Percentiles rank a stretch among this genome's conserved stretches.
These are phyloP conservation scores for Xylota segnis DNA, from an alignment of 2,888 invertebrate genomes.

Conservation along the genomic window DNA sequence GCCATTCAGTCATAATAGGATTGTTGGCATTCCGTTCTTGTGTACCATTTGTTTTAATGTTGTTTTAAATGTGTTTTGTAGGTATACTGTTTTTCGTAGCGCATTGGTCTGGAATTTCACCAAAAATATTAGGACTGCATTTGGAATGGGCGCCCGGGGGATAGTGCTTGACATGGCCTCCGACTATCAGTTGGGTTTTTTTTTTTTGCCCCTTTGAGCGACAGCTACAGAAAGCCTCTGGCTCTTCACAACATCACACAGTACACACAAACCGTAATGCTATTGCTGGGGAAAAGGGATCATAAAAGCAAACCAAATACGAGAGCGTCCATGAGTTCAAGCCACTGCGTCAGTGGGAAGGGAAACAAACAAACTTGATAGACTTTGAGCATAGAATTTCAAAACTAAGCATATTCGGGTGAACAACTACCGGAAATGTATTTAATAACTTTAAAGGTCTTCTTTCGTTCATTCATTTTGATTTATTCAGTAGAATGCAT, in stretches of 20 bases:
- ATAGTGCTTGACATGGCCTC: constrained; percentile 25
- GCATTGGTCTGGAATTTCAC: constrained; percentile 44
- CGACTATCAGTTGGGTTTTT: constrained; percentile 27
- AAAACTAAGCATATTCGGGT: not conserved
- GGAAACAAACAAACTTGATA: constrained; percentile 1
- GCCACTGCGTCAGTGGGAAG: constrained; percentile 17
- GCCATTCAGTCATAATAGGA: constrained; percentile 50
- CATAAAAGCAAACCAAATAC: constrained; percentile 32
- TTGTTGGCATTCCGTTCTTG: constrained; percentile 34
- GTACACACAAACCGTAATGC: constrained; percentile 23
- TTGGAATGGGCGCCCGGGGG: constrained; percentile 11
- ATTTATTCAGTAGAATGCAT: not conserved
- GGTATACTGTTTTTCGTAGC: constrained; percentile 16
- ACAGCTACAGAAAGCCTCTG: not conserved
- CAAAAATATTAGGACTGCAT: constrained; percentile 40
- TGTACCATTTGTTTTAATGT: constrained; percentile 42
- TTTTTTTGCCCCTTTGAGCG: constrained; percentile 55
- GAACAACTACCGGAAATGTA: not conserved
- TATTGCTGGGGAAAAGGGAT: not conserved
- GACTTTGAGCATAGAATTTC: not conserved
- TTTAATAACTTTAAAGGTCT: not conserved
- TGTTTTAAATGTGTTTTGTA: constrained; percentile 41
- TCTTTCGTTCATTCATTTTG: too few species aligned
- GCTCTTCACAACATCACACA: constrained; percentile 16
- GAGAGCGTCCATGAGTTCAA: not conserved